Evolutionary conservation across 92 coral and sea anemone species (phyloP).

Genomic region (Epizoanthus ramosus): DNA sequence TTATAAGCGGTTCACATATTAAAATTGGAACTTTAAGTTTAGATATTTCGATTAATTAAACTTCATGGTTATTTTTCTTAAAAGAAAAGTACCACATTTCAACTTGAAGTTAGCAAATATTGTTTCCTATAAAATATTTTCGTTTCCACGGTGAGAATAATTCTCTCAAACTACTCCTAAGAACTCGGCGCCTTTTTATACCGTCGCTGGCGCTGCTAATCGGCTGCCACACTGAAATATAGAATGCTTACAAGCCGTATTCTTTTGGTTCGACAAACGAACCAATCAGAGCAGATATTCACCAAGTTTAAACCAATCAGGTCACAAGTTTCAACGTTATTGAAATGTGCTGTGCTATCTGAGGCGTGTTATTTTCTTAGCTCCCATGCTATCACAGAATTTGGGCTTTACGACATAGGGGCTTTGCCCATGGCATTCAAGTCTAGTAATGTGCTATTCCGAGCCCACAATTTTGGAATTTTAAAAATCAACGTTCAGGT

Average conservation of each 20-base stretch:
- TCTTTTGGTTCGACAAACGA: constrained; percentile 26
- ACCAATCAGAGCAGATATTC: constrained; percentile 37
- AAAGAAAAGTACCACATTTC: not conserved
- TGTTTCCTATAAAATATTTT: not conserved
- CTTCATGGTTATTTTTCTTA: no score
- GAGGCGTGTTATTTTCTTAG: constrained; percentile 48
- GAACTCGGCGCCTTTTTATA: constrained; percentile 1
- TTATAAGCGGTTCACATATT: not conserved
- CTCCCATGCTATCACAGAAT: constrained; percentile 41
- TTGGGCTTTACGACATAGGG: constrained; percentile 16
- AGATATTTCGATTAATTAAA: no score
- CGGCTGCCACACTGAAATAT: not conserved
- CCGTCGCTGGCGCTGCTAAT: constrained; percentile 28
- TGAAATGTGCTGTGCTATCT: constrained; percentile 77
- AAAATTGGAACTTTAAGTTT: no score
- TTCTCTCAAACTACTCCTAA: constrained; percentile 1
- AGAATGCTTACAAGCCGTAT: constrained; percentile 30
- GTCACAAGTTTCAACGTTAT: constrained; percentile 66
- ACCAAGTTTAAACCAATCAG: constrained; percentile 67
- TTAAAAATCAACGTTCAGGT: constrained; percentile 8
- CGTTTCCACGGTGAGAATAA: not conserved
- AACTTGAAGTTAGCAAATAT: not conserved
- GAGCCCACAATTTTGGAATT: constrained; percentile 18
- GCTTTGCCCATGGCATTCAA: constrained; percentile 34
- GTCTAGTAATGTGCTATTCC: constrained; percentile 12